phyloP scores from a whole-genome alignment of 2,888 invertebrate species.

The Empis livida region DNA sequence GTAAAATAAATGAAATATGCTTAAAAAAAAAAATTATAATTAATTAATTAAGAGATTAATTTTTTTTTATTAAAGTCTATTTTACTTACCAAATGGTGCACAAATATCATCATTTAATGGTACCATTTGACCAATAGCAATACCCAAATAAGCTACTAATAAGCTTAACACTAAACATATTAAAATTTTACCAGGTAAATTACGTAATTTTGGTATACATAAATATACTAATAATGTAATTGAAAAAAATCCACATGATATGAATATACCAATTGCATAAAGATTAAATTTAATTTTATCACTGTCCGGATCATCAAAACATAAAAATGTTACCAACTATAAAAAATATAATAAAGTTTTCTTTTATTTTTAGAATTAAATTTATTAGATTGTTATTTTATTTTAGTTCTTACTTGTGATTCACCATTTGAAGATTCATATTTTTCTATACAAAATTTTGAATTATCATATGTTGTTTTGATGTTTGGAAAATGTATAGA shows the following conservation, averaged over 20 bases:
- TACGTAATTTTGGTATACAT: constrained; percentile 49
- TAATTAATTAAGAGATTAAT: background rate
- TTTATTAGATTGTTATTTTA: background rate
- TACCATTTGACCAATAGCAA: constrained; percentile 43
- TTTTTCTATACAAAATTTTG: constrained; percentile 29
- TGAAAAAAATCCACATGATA: constrained; percentile 52
- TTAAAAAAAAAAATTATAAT: constrained; percentile 31
- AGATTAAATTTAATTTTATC: constrained; percentile 27
- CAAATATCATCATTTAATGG: constrained; percentile 37
- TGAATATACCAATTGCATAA: constrained; percentile 36
- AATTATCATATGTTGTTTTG: constrained; percentile 21
- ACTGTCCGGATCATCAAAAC: constrained; percentile 29
- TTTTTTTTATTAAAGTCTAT: background rate
- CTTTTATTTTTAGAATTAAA: background rate
- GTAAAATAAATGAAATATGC: constrained; percentile 55
- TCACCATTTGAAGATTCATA: constrained; percentile 14
- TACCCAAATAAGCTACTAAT: constrained; percentile 48
- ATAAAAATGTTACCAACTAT: constrained; percentile 30
- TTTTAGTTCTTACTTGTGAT: constrained; percentile 20
- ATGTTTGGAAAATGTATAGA: constrained; percentile 20
- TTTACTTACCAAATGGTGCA: constrained; percentile 39
- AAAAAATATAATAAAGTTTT: constrained; percentile 10
- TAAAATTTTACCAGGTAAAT: constrained; percentile 60
- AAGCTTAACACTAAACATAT: constrained; percentile 57
- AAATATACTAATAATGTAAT: constrained; percentile 54